phyloP scores from a whole-genome alignment of 2,888 invertebrate species.

The Neoaliturus tenellus region DNA sequence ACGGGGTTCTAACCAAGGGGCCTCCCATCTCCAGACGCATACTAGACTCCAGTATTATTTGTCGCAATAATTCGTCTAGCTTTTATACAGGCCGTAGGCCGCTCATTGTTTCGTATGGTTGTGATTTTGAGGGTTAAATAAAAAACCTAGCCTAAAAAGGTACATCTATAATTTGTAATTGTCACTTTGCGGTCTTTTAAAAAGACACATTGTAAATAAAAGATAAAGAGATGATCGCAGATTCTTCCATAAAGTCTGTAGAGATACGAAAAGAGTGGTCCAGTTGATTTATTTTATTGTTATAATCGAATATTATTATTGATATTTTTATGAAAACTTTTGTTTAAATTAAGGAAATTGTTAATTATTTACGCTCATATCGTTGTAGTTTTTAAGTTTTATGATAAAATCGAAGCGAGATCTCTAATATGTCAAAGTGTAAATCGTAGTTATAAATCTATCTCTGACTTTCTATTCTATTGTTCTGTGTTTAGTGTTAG shows the following conservation, averaged over 20 bases:
- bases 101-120: conserved; percentile 41
- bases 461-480: not conserved
- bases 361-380: conserved; percentile 32
- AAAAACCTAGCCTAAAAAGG: not conserved
- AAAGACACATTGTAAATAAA: conserved; percentile 38
- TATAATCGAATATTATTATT: conserved; percentile 25
- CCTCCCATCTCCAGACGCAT: not conserved
- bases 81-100: conserved; percentile 7
- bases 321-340: conserved; percentile 14
- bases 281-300: conserved; percentile 22
- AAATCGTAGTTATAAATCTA: not conserved
- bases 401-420: conserved; percentile 14
- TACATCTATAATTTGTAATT: not conserved
- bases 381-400: conserved; percentile 1
- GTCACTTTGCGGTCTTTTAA: conserved; percentile 27
- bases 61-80: conserved; percentile 28
- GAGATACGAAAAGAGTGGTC: not conserved
- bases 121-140: conserved; percentile 33
- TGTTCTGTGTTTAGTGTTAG: conserved; percentile 46
- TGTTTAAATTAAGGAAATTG: not conserved
- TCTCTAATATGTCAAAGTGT: conserved; percentile 9
- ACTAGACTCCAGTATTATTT: conserved; percentile 44
- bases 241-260: conserved; percentile 31
- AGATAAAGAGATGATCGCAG: not conserved
- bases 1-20: not conserved